phyloP scores from a whole-genome alignment of 2,888 invertebrate species.

The Drosophila mettleri region DNA sequence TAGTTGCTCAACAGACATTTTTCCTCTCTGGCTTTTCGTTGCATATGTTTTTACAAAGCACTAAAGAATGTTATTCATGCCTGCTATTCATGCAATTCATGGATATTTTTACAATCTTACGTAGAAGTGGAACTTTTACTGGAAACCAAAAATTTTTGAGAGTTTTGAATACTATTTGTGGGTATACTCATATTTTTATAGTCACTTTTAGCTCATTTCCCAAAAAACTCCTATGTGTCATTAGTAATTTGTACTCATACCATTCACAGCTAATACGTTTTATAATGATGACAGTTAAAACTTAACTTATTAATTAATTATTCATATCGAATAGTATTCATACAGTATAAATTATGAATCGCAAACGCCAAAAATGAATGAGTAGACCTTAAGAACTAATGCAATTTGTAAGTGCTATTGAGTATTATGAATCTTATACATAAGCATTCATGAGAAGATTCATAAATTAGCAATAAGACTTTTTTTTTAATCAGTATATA shows the following conservation, averaged over 20 bases:
- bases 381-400: too few species aligned
- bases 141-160: neutral
- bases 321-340: neutral
- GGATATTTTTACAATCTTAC: neutral
- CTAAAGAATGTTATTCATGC: slow-evolving; percentile 13
- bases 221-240: too few species aligned
- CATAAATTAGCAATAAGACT: too few species aligned
- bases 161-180: neutral
- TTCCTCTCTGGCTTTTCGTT: slow-evolving; percentile 1
- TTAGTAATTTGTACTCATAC: neutral
- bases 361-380: too few species aligned
- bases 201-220: neutral
- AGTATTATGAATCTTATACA: too few species aligned
- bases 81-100: slow-evolving; percentile 1
- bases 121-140: too few species aligned
- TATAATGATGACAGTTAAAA: too few species aligned
- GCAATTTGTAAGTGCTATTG: too few species aligned
- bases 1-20: slow-evolving; percentile 6
- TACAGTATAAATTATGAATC: neutral
- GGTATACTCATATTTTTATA: neutral
- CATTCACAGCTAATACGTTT: too few species aligned
- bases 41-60: slow-evolving; percentile 8
- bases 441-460: too few species aligned
- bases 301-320: neutral
- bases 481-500: too few species aligned